These are phyloP conservation scores for Stichodactyla helianthus DNA, from an alignment of 64 coral and sea anemone genomes.

Conservation along the genomic window DNA sequence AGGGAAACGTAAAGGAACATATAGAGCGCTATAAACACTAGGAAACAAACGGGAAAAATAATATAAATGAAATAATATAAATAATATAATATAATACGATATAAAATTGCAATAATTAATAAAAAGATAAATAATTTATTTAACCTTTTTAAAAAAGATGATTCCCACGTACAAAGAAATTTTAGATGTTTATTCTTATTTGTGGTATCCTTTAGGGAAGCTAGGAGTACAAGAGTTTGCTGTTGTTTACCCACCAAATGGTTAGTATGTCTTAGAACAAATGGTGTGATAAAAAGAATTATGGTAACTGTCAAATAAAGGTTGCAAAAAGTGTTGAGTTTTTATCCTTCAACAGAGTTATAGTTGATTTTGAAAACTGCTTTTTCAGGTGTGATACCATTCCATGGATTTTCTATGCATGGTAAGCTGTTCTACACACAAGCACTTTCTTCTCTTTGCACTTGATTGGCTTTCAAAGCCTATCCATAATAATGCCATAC, in stretches of 20 bases:
- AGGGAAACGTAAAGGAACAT: too few relatives aligned
- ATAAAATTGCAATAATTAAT: too few relatives aligned
- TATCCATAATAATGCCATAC: not conserved
- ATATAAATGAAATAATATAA: too few relatives aligned
- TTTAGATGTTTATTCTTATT: not conserved
- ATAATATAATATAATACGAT: too few relatives aligned
- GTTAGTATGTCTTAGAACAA: constrained; percentile 33
- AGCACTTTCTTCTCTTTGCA: not conserved
- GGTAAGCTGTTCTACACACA: constrained; percentile 42
- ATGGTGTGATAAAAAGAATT: not conserved
- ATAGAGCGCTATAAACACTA: too few relatives aligned
- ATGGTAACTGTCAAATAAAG: not conserved
- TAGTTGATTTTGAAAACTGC: not conserved
- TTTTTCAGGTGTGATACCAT: constrained; percentile 83
- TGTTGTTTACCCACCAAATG: constrained; percentile 93
- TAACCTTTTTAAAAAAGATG: too few relatives aligned
- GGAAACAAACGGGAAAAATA: too few relatives aligned
- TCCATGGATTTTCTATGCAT: constrained; percentile 97
- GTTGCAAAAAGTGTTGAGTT: not conserved
- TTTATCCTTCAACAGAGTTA: not conserved
- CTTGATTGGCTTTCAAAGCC: not conserved
- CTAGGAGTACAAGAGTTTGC: constrained; percentile 89
- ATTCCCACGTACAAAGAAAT: not conserved
- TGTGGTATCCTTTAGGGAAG: constrained; percentile 47
- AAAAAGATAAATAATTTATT: too few relatives aligned